Evolutionary conservation across 1,140 invertebrate genomes (phyloP).

Genomic region (Linepithema humile): DNA sequence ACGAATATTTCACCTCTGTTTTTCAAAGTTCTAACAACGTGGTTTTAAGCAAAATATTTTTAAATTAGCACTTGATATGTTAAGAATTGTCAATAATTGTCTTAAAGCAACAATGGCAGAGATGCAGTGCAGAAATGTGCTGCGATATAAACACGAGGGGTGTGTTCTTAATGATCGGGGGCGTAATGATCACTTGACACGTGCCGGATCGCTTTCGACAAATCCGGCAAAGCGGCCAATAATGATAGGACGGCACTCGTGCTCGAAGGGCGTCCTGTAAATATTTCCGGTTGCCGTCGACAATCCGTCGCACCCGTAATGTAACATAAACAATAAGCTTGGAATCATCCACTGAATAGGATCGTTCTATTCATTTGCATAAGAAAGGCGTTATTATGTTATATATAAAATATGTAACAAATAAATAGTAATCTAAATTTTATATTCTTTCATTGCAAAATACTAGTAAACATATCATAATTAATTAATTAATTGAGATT

Average conservation of each 20-base stretch:
- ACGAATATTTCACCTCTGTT: background rate
- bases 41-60: background rate
- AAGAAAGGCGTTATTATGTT: background rate
- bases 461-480: background rate
- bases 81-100: background rate
- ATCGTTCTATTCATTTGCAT: conserved; percentile 11
- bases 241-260: conserved; percentile 46
- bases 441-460: too few species aligned
- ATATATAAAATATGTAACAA: conserved; percentile 5
- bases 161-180: conserved; percentile 28
- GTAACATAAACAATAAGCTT: background rate
- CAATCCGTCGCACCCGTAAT: background rate
- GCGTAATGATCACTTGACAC: conserved; percentile 57
- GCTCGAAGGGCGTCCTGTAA: conserved; percentile 30
- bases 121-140: conserved; percentile 3
- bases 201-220: conserved; percentile 55
- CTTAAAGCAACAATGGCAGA: background rate
- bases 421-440: too few species aligned
- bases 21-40: background rate
- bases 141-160: conserved; percentile 9
- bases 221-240: conserved; percentile 50
- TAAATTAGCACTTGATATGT: background rate
- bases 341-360: background rate
- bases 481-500: background rate
- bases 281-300: conserved; percentile 46